Base-by-base conservation (phyloP, 1,140 invertebrate genomes). In the Drosophila lacertosa region DNA sequence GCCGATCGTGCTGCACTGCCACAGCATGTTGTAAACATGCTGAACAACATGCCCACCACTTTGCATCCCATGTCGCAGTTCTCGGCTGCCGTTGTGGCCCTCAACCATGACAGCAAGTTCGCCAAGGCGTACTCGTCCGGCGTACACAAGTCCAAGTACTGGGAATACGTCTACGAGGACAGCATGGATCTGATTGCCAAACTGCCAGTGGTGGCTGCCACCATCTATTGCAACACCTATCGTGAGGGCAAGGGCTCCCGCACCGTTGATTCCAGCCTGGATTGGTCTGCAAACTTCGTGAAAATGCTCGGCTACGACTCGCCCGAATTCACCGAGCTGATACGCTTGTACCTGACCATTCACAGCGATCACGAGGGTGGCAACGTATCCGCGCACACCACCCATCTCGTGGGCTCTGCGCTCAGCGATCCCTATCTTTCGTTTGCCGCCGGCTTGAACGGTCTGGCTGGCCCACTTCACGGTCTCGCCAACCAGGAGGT, bases 1-100 rank as follows among this genome's bases (percentile, higher is more conserved):
- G 97, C 98, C 15, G 93, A 95, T 35, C 90, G 95, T 94, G 90
- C 93, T 24, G 93, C 93, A 74, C 80, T 99, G 4, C 98, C 98
- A 1, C 94, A 95, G 44, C 98, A 99, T 92, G 97, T 99, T 26
- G 97, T 98, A 9, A 97, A 95, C 22, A 96, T 99, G 93, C 92
- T 99, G 68, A 99, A 99, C 92, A 98, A 98, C 91, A 97, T 99
- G 92, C 98, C 98, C n/a, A 94, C 95, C 73, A 95, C 95, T 68
- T 92, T 99, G 22, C 98, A 99, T 89, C 98, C 98, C 0, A 99
- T 99, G 98, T 95, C 97, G 9, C 98, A 99, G 91, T 97, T 99
- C 84, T 96, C 96, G 40, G 95, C 97, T 26, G 98, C 98, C 9
- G 95, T 99, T 64, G 98, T 97, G 9, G 95, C 97, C 2, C 93